A percentile compares a stretch with the other conserved stretches of the same genome.
phyloP scores from a whole-genome alignment of 2,888 invertebrate species.

The Hirtodrosophila cameraria region DNA sequence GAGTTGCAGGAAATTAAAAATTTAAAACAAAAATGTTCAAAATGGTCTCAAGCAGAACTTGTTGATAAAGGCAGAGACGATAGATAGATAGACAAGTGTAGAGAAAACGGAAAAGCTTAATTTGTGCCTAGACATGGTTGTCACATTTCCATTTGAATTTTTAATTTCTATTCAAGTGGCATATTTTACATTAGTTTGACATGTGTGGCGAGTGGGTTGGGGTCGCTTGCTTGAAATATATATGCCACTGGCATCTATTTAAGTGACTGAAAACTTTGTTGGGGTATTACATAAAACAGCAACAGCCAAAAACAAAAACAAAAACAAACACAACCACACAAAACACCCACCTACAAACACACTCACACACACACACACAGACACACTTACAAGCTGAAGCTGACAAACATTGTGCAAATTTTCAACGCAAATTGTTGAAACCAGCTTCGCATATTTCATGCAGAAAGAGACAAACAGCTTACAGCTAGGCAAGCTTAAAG shows the following conservation, averaged over 20 bases:
- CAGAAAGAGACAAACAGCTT: slow-evolving; percentile 27
- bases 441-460: slow-evolving; percentile 59
- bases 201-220: slow-evolving; percentile 17
- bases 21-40: slow-evolving; percentile 60
- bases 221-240: slow-evolving; percentile 19
- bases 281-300: slow-evolving; percentile 52
- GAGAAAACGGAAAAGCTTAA: slow-evolving; percentile 66
- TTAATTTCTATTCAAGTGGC: slow-evolving; percentile 66
- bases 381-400: slow-evolving; percentile 13
- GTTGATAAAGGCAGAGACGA: background rate
- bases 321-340: slow-evolving; percentile 23
- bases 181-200: slow-evolving; percentile 72
- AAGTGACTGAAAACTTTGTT: slow-evolving; percentile 71
- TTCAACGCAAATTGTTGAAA: slow-evolving; percentile 71
- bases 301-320: no score
- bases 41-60: no score
- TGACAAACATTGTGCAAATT: slow-evolving; percentile 71
- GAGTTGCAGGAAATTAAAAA: slow-evolving; percentile 77
- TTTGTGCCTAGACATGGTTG: slow-evolving; percentile 47
- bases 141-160: slow-evolving; percentile 70
- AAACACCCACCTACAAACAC: slow-evolving; percentile 15
- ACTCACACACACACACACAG: background rate
- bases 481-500: background rate
- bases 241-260: slow-evolving; percentile 64
- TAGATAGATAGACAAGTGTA: background rate